Evolutionary conservation across 2,113 vertebrate species (phyloP).

Genomic region (Oryzias woworae): DNA sequence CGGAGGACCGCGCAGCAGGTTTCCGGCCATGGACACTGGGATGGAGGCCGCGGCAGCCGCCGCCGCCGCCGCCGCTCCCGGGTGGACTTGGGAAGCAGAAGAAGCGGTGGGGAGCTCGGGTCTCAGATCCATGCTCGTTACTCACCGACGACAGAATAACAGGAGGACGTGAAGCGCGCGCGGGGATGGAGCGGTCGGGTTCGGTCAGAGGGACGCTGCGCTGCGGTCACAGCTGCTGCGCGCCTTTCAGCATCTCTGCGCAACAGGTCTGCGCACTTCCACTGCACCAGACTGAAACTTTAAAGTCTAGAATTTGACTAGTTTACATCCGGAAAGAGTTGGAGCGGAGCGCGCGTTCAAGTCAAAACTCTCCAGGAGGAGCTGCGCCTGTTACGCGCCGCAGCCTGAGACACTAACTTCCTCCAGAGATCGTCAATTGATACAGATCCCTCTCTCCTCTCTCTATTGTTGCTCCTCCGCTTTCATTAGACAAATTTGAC

Average conservation of each 20-base stretch:
- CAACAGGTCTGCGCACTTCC: slow-evolving; percentile 47
- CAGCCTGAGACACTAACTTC: slow-evolving; percentile 82
- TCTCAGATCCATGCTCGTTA: slow-evolving; percentile 86
- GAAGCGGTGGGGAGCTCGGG: slow-evolving; percentile 84
- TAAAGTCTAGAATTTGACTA: slow-evolving; percentile 6
- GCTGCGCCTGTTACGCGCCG: slow-evolving; percentile 67
- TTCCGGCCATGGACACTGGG: slow-evolving; percentile 91
- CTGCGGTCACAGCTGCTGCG: slow-evolving; percentile 40
- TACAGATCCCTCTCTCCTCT: slow-evolving; percentile 81
- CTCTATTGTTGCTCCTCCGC: slow-evolving; percentile 93
- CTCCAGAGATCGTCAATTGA: slow-evolving; percentile 81
- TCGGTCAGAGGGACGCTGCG: neutral
- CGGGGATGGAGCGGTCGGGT: neutral
- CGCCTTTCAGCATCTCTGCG: slow-evolving; percentile 33
- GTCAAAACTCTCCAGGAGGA: slow-evolving; percentile 58
- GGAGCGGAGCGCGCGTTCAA: slow-evolving; percentile 36
- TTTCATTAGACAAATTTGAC: slow-evolving; percentile 98
- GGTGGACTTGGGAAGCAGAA: slow-evolving; percentile 81
- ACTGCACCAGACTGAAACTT: neutral
- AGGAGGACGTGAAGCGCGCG: neutral
- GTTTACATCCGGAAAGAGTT: slow-evolving; percentile 40
- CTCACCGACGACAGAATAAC: neutral
- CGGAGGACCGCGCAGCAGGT: slow-evolving; percentile 86
- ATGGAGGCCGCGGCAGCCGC: slow-evolving; percentile 78
- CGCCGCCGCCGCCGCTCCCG: slow-evolving; percentile 64